Percentiles rank a stretch among this genome's conserved stretches.
Evolutionary conservation across 2,888 invertebrate species (phyloP).

Genomic region (Gasteruption jaculator): DNA sequence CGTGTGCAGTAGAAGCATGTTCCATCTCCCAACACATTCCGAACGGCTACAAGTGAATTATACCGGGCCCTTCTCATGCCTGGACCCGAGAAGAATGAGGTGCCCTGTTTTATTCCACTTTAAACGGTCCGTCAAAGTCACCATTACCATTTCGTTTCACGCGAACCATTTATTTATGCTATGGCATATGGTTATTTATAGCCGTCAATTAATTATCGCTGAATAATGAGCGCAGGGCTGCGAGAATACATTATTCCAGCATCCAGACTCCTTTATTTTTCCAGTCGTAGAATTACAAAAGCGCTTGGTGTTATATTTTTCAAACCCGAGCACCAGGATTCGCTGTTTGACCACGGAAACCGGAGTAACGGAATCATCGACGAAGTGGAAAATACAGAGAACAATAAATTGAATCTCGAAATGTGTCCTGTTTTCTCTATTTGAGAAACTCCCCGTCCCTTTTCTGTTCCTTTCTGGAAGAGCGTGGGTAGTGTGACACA

Average conservation of each 20-base stretch:
- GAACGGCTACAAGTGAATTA: conserved; percentile 38
- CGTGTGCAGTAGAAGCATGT: too few species aligned
- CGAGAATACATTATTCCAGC: conserved; percentile 47
- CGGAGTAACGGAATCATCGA: too few species aligned
- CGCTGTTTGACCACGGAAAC: too few species aligned
- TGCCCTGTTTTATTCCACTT: conserved; percentile 46
- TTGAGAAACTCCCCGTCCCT: conserved; percentile 14
- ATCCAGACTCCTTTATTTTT: too few species aligned
- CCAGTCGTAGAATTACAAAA: too few species aligned
- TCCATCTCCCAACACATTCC: too few species aligned
- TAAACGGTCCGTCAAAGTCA: conserved; percentile 51
- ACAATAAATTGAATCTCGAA: too few species aligned
- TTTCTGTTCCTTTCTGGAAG: conserved; percentile 25
- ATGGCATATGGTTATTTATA: conserved; percentile 44
- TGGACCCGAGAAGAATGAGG: conserved; percentile 33
- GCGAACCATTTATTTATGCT: conserved; percentile 49
- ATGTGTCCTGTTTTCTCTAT: too few species aligned
- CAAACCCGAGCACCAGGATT: too few species aligned
- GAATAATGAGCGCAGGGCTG: conserved; percentile 45
- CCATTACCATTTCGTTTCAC: conserved; percentile 49
- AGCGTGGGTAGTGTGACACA: conserved; percentile 42
- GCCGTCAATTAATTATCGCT: conserved; percentile 50
- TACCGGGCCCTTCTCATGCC: conserved; percentile 23
- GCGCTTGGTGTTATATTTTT: too few species aligned
- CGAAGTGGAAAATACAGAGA: too few species aligned